phyloP scores from a whole-genome alignment of 2,888 invertebrate genomes.

The Drosophila anomalipes region DNA sequence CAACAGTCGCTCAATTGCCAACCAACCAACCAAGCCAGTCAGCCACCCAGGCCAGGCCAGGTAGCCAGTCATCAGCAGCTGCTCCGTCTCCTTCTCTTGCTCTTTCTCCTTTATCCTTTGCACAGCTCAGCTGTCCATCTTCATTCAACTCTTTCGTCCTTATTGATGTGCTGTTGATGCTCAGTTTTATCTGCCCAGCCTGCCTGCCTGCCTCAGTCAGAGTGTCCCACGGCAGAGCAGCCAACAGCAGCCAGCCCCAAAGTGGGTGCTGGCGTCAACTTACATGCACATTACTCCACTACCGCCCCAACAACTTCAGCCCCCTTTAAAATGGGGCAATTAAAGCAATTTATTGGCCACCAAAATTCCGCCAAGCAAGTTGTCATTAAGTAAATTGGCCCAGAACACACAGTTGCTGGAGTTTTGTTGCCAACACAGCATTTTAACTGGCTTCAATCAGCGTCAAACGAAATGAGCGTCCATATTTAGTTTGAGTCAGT shows the following conservation, averaged over 20 bases:
- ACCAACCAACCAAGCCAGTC: not conserved
- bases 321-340: constrained; percentile 77
- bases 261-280: constrained; percentile 62
- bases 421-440: constrained; percentile 42
- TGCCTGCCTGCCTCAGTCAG: not conserved
- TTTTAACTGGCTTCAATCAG: constrained; percentile 34
- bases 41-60: not conserved
- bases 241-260: constrained; percentile 39
- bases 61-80: constrained; percentile 23
- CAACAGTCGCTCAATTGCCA: constrained; percentile 61
- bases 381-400: constrained; percentile 76
- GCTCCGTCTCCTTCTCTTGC: constrained; percentile 2
- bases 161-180: constrained; percentile 79
- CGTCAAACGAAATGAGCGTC: constrained; percentile 21
- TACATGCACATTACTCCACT: constrained; percentile 71
- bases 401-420: constrained; percentile 22
- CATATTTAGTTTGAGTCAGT: not conserved
- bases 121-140: constrained; percentile 62
- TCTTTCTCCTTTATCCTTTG: constrained; percentile 9
- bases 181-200: constrained; percentile 74
- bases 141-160: constrained; percentile 48
- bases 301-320: not conserved
- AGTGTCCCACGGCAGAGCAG: constrained; percentile 16
- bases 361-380: constrained; percentile 61
- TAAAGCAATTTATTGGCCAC: constrained; percentile 81